Base-by-base conservation (phyloP, 30 jellyfish, hydroid and myxozoan genomes). In the Morbakka virulenta region DNA sequence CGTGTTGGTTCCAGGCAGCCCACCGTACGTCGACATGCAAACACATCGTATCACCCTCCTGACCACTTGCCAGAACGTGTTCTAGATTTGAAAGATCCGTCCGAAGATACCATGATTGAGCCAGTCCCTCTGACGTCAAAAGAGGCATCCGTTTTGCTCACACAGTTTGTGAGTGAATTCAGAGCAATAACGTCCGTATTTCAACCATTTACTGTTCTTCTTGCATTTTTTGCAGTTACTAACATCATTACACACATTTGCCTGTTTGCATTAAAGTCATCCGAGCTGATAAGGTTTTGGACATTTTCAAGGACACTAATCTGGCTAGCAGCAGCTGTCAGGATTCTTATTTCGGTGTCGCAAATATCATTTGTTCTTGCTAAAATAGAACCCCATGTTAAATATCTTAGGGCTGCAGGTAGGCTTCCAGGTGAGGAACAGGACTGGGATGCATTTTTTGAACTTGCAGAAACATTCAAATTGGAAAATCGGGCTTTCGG, bases 401-500 rank as follows among this genome's bases (percentile, higher is more conserved):
- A 74, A 49, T 80, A 79, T 68, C 74, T 87, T 32, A 79, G 78
- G 53, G 84, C 94, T 2, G 28, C 96, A 1, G 96, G 96, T 0
- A 28, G 17, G 3, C 74, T 87, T 32, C 41, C 30, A 2, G 82
- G 84, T 1, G 88, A 79, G 20, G 81, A 87, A 52, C 71, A 63
- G 23, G 61, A 79, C 33, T 87, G 96, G 96, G 86, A 79, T 0
- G 89, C 67, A 47, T 79, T 87, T 47, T 32, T 80, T 27, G 76
- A 64, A 20, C 30, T 87, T 66, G 27, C 84, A 1, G 94, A 64
- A 2, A 72, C 48, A 35, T 87, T 71, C 67, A 79, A 69, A 11
- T 83, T 87, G 25, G 87, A 87, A 52, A 71, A 87, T 26, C 29
- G 35, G 48, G 68, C 96, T 1, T 87, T 78, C 57, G 96, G 96